Evolutionary conservation across 2,888 invertebrate species (phyloP), one percentile per base, ranked within the genome.

Genomic region (Hypomecis atomaria): DNA sequence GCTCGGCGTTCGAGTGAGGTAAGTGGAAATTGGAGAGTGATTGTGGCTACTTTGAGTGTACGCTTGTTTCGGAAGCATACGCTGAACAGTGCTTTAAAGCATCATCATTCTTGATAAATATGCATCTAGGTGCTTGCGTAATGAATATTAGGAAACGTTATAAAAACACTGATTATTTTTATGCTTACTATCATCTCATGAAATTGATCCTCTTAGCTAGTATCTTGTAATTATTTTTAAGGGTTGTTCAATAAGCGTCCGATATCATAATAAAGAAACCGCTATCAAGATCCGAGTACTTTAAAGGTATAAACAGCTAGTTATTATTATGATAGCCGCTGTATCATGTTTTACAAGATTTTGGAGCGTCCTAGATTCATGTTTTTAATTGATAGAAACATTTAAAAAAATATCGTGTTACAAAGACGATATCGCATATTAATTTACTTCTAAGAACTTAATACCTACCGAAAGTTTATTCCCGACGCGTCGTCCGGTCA

Each of bases 401-500:
- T 66, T 73, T 69, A 66, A 77, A 77, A 57, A 59, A 53, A 67
- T 77, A 76, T 80, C 76, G 66, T 63, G 59, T 78, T 77, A 75
- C 78, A 74, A 53, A 54, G 58, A 67, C 54, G 66, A 71, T 72
- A 77, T 72, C 64, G 73, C 66, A 69, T 73, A 77, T 78, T 76
- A 76, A 79, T 78, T 79, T 70, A 70, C 64, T 78, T 80, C 79
- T 80, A 71, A 76, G 79, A 82, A 81, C 76, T 81, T 83, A 79
- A 81, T 79, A 76, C 71, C 73, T 76, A 84, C 83, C 78, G 76
- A 83, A 84, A 83, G 78, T 66, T 77, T 78, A 83, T 78, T 77
- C 78, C 71, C 75, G 72, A 75, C 78, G 77, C 74, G 78, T 77
- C 74, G 73, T 76, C 79, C 79, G 87, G 89, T 91, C 91, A 89